These are phyloP conservation scores for Takifugu bimaculatus DNA, from an alignment of 2,113 vertebrate species.

Conservation along the genomic window DNA sequence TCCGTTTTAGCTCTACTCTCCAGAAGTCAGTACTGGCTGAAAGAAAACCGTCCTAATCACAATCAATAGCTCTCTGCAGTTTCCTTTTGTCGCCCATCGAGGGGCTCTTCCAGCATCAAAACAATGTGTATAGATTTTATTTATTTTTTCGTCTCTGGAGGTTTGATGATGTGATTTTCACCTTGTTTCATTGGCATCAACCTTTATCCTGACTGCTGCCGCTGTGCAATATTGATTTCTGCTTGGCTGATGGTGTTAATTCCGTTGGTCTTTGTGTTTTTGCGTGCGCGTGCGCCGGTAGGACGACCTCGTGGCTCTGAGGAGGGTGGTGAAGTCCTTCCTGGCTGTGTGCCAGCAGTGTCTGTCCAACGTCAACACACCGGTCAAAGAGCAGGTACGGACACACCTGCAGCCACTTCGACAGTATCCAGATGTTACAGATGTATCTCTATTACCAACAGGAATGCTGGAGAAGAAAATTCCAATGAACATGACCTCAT, in stretches of 20 bases:
- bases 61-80: too few relatives aligned
- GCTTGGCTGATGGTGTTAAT: not conserved
- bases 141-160: not conserved
- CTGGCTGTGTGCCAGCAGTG: slow-evolving; percentile 98
- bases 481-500: too few relatives aligned
- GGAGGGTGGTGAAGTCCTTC: slow-evolving; percentile 97
- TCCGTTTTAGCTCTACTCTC: too few relatives aligned
- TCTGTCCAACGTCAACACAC: slow-evolving; percentile 97
- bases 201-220: not conserved
- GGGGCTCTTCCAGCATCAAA: not conserved
- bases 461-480: too few relatives aligned
- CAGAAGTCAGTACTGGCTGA: too few relatives aligned
- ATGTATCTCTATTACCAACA: too few relatives aligned
- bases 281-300: slow-evolving; percentile 44
- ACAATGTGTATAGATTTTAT: slow-evolving; percentile 12
- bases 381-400: slow-evolving; percentile 93
- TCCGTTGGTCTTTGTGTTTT: slow-evolving; percentile 2
- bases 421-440: not conserved
- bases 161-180: not conserved
- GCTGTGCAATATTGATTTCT: slow-evolving; percentile 15
- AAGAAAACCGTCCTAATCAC: too few relatives aligned
- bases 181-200: not conserved
- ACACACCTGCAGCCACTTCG: not conserved
- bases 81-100: not conserved
- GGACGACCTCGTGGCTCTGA: slow-evolving; percentile 94